A percentile compares a stretch with the other conserved stretches of the same genome.
phyloP scores from a whole-genome alignment of 1,140 invertebrate genomes.

The Heliothis virescens region DNA sequence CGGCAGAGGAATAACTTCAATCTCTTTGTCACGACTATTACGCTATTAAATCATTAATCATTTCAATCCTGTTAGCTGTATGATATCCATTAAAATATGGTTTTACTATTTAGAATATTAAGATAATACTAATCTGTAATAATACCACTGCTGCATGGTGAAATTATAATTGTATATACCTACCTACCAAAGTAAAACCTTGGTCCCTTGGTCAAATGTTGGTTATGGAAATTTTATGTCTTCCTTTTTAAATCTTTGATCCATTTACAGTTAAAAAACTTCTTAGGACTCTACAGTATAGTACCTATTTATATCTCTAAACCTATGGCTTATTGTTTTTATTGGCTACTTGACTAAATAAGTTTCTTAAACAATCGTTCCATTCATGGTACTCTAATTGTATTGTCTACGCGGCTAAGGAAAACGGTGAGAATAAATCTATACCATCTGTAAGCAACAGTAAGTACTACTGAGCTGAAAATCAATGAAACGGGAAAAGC shows the following conservation, averaged over 20 bases:
- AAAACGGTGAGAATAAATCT: constrained; percentile 50
- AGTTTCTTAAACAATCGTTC: constrained; percentile 41
- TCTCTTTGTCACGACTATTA: constrained; percentile 49
- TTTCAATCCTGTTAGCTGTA: constrained; percentile 3
- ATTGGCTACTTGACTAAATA: neutral
- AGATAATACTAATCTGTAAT: neutral
- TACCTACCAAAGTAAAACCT: too few relatives aligned
- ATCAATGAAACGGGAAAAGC: neutral
- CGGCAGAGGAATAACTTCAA: constrained; percentile 12
- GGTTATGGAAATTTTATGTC: too few relatives aligned
- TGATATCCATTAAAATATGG: constrained; percentile 8
- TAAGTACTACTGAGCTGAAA: too few relatives aligned
- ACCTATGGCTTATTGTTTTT: neutral
- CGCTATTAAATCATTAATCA: constrained; percentile 22
- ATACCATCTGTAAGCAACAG: constrained; percentile 45
- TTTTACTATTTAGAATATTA: neutral
- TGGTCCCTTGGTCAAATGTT: too few relatives aligned
- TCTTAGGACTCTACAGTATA: too few relatives aligned
- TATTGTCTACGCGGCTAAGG: constrained; percentile 35
- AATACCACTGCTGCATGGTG: too few relatives aligned
- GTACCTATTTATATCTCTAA: too few relatives aligned
- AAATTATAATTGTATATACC: too few relatives aligned
- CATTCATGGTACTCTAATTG: constrained; percentile 41
- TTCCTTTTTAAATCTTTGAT: neutral
- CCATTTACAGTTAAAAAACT: neutral